Percentiles rank a stretch among this genome's conserved stretches.
Conservation (phyloP, 2,113 vertebrate species). For the Pyrgilauda ruficollis region DNA sequence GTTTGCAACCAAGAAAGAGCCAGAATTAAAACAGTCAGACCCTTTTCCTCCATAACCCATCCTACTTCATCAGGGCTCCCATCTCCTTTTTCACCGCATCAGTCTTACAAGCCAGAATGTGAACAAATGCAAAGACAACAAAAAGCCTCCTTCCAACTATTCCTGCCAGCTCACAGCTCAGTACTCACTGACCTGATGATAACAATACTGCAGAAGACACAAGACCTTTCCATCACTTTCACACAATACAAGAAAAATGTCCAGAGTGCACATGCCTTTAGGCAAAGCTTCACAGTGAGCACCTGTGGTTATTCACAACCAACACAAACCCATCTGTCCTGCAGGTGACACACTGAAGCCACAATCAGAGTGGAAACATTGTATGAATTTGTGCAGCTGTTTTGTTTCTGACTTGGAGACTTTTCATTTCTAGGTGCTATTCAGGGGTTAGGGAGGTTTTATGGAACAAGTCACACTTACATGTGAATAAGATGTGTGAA, state of each 20-base stretch:
- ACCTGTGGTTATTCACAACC: neutral
- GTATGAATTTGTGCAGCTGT: neutral
- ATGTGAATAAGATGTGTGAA: neutral
- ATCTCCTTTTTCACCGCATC: neutral
- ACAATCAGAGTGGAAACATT: neutral
- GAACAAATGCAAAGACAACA: neutral
- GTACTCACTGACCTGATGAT: no score
- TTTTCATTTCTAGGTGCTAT: neutral
- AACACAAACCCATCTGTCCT: neutral
- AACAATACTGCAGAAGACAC: neutral
- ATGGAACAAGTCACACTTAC: neutral
- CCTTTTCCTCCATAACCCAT: rapidly evolving
- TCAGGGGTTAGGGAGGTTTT: neutral
- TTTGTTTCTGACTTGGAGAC: neutral
- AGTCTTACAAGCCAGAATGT: neutral
- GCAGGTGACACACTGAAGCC: neutral
- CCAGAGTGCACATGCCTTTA: rapidly evolving
- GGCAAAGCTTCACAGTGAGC: neutral
- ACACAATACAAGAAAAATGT: neutral
- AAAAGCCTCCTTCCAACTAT: neutral
- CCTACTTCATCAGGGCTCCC: neutral
- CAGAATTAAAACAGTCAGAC: neutral
- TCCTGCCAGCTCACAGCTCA: neutral
- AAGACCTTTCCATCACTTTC: neutral
- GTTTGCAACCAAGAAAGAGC: neutral